These are phyloP conservation scores for Caenorhabditis japonica DNA, from an alignment of 2,888 invertebrate genomes.

Conservation along the genomic window DNA sequence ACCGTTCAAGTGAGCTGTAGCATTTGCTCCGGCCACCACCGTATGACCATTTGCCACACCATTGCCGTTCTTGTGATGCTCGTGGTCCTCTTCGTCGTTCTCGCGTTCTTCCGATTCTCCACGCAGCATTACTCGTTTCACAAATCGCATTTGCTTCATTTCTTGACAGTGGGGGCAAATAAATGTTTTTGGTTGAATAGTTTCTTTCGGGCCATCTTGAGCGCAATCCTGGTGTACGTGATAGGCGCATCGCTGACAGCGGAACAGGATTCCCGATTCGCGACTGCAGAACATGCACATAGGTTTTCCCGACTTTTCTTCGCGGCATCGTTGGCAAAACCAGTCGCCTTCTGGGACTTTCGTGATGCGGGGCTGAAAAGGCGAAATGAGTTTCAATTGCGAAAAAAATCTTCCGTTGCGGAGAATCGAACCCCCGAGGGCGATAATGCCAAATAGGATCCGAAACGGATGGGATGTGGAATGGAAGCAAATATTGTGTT, in stretches of 20 bases:
- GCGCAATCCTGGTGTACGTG: constrained; percentile 50
- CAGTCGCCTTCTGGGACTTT: constrained; percentile 97
- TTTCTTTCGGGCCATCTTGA: constrained; percentile 24
- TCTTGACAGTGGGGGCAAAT: constrained; percentile 43
- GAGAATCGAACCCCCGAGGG: not conserved
- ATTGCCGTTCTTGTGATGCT: constrained; percentile 1
- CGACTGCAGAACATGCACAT: constrained; percentile 89
- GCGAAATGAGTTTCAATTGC: too few species aligned
- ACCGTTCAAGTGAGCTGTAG: too few species aligned
- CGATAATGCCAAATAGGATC: too few species aligned
- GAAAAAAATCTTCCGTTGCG: not conserved
- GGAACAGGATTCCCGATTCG: constrained; percentile 18
- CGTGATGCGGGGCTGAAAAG: constrained; percentile 88
- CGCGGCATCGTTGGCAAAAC: constrained; percentile 92
- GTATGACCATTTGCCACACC: too few species aligned
- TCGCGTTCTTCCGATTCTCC: constrained; percentile 55
- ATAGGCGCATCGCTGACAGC: constrained; percentile 40
- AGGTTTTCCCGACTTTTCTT: constrained; percentile 88
- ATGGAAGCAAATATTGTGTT: too few species aligned
- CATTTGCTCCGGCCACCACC: too few species aligned
- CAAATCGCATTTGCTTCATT: constrained; percentile 34
- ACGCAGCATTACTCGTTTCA: constrained; percentile 43
- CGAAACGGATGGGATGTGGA: too few species aligned
- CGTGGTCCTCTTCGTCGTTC: constrained; percentile 21
- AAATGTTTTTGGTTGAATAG: constrained; percentile 24